A percentile compares a stretch with the other conserved stretches of the same genome.
These are phyloP conservation scores for Lingula anatina DNA, from an alignment of 2,888 invertebrate species.

Conservation along the genomic window DNA sequence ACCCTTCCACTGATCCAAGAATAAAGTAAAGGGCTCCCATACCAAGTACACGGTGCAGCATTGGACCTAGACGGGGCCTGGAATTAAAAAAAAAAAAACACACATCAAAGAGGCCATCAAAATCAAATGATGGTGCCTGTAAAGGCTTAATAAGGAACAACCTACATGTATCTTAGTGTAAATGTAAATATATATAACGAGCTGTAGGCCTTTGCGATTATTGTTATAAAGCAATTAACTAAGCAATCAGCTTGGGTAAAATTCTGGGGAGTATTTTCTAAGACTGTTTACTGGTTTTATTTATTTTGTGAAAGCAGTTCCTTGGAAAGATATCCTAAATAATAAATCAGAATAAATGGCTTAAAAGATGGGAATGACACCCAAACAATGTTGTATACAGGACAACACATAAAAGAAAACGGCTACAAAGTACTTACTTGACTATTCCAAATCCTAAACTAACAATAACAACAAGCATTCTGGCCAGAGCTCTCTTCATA, in stretches of 20 bases:
- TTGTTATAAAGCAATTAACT: too few relatives aligned
- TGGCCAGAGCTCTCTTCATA: conserved; percentile 81
- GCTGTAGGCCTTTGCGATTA: background rate
- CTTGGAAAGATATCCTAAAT: too few relatives aligned
- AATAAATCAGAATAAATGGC: too few relatives aligned
- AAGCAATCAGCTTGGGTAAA: too few relatives aligned
- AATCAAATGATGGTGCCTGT: background rate
- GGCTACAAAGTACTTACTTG: conserved; percentile 62
- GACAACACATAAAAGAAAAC: too few relatives aligned
- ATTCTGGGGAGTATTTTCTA: too few relatives aligned
- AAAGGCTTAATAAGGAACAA: background rate
- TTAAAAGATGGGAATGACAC: too few relatives aligned
- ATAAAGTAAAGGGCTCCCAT: conserved; percentile 79
- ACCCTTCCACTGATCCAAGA: conserved; percentile 80
- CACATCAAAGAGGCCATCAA: background rate
- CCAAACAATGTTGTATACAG: too few relatives aligned
- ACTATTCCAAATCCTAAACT: conserved; percentile 94
- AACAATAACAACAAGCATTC: conserved; percentile 91
- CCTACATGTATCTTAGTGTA: background rate
- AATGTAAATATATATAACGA: background rate
- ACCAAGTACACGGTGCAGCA: conserved; percentile 80
- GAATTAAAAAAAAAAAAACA: conserved; percentile 8
- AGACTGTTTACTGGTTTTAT: too few relatives aligned
- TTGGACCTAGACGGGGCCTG: conserved; percentile 77
- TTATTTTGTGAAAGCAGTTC: too few relatives aligned